Evolutionary conservation across 2,888 invertebrate species (phyloP), one percentile per base, ranked within the genome.

Genomic region (Incurvaria masculella): DNA sequence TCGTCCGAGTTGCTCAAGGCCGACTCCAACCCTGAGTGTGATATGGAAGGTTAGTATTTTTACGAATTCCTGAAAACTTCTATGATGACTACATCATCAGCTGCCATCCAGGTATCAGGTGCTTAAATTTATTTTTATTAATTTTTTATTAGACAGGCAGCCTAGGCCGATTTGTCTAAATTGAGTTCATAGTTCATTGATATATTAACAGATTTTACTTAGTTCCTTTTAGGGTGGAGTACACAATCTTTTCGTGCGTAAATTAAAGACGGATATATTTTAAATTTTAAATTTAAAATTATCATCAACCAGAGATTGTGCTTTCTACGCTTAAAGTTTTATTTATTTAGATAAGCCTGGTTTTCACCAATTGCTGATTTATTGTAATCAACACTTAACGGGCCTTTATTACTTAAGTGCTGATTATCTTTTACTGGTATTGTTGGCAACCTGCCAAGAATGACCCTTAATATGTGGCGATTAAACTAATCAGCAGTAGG

Each of bases 11-110:
- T 59, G 52, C 62, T 63, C 52, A 58, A 62, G 52, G 60, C 60
- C 38, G 64, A 72, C 57, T 66, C 69, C 14, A 69, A 65, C 58
- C 64, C 67, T 44, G 72, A 69, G 60, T 64, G 65, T 65, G 68
- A 68, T 57, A 64, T 66, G 55, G 68, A 71, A 61, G 74, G 75
- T 71, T 60, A 58, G 41, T 51, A 33, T 38, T 42, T 33, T 43
- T 42, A 20, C 23, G 45, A 10, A 42, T 4, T 42, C 8, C 19
- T 38, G 10, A 17, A 27, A 20, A 11, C 16, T 2, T 42, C 33
- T 23, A 44, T 18, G 23, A 2, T 8, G 11, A 8, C 17, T 6
- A 10, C 16, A 16, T 40, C 16, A 8, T 10, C 41, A 16, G 17
- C 17, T 40, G 11, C 14, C 17, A 14, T 40, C 11, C 8, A 10